phyloP scores from a whole-genome alignment of 2,797 vertebrate genomes.

The Sitta carolinensis region DNA sequence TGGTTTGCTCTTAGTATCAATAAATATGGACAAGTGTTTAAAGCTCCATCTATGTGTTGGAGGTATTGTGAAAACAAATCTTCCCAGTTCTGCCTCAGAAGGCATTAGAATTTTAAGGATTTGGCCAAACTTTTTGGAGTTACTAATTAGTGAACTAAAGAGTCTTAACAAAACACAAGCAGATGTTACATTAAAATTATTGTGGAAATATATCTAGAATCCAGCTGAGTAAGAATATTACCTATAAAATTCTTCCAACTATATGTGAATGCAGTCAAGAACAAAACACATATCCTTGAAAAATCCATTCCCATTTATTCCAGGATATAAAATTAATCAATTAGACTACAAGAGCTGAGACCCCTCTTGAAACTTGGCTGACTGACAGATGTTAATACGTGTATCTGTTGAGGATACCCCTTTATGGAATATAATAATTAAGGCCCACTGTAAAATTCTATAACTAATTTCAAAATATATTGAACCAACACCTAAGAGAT shows the following conservation, averaged over 20 bases:
- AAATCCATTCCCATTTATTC: neutral
- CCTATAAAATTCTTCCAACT: neutral
- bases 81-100: neutral
- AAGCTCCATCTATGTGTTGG: neutral
- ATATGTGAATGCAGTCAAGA: neutral
- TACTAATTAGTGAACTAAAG: neutral
- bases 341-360: neutral
- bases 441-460: neutral
- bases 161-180: neutral
- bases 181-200: neutral
- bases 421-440: neutral
- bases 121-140: neutral
- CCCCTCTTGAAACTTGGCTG: neutral
- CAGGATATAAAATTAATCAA: neutral
- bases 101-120: neutral
- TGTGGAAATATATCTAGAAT: neutral
- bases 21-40: neutral
- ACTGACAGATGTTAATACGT: neutral
- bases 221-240: neutral
- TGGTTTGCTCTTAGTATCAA: neutral
- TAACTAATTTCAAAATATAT: neutral
- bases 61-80: neutral
- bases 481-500: neutral
- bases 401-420: neutral
- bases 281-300: neutral